These are phyloP conservation scores for Campoletis sonorensis DNA, from an alignment of 1,140 invertebrate species.

Conservation along the genomic window DNA sequence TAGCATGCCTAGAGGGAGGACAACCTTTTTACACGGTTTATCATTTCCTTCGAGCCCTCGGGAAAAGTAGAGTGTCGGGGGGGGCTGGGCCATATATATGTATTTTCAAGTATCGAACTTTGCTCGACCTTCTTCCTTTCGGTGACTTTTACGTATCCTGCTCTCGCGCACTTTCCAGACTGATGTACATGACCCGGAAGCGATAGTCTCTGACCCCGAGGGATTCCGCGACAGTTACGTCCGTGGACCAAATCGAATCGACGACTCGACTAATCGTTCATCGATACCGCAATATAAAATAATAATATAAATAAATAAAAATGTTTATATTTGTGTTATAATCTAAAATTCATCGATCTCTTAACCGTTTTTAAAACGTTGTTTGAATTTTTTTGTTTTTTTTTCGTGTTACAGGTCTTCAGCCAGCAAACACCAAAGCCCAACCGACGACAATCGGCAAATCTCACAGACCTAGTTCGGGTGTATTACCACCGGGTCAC, in stretches of 20 bases:
- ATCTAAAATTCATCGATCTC: background rate
- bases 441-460: constrained; percentile 71
- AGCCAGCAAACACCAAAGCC: constrained; percentile 71
- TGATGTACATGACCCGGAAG: constrained; percentile 40
- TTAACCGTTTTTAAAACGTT: background rate
- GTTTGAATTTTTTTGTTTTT: no score
- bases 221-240: constrained; percentile 4
- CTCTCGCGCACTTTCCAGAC: background rate
- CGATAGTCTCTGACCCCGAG: constrained; percentile 18
- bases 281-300: background rate
- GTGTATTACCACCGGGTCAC: constrained; percentile 74
- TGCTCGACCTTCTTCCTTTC: background rate
- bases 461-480: constrained; percentile 72
- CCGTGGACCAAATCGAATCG: background rate
- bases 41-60: background rate
- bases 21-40: background rate
- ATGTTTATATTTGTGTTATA: no score
- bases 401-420: constrained; percentile 68
- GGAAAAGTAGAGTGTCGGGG: background rate
- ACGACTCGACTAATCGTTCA: constrained; percentile 22
- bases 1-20: no score
- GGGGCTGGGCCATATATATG: background rate
- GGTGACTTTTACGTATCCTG: background rate
- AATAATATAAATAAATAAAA: no score
- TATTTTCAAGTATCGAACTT: constrained; percentile 2